Evolutionary conservation across 2,888 invertebrate species (phyloP), one percentile per base, ranked within the genome.

Genomic region (Tiliacea citrago): DNA sequence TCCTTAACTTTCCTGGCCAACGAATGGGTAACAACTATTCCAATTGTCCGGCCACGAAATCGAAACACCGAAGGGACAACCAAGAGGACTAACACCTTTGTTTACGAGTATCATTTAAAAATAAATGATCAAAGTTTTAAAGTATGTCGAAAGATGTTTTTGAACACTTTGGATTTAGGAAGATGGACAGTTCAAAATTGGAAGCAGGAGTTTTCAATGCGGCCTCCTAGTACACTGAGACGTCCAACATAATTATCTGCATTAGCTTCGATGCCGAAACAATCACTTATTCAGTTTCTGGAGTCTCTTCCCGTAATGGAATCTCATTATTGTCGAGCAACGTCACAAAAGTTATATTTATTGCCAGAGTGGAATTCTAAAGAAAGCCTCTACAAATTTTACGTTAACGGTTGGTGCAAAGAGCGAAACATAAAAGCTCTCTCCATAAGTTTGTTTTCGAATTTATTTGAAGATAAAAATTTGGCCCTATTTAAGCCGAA

Each of bases 151-250:
- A 68, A 45, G 35, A 74, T 68, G 63, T 68, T 74, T 63, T 68
- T 68, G 63, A 74, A 74, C 51, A 74, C 74, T 63, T 63, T 74
- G 47, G 68, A 63, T 49, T 39, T 74, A 62, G 68, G 74, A 68
- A 63, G 74, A 68, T 68, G 63, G 63, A 74, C 63, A 21, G 68
- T 74, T 57, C 57, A 58, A 24, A n/a, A n/a, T n/a, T n/a, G n/a
- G n/a, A n/a, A n/a, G n/a, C n/a, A n/a, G n/a, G n/a, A n/a, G n/a
- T n/a, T n/a, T n/a, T n/a, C n/a, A n/a, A n/a, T n/a, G n/a, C n/a
- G n/a, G n/a, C n/a, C n/a, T n/a, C n/a, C n/a, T n/a, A n/a, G n/a
- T n/a, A n/a, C n/a, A n/a, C n/a, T n/a, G n/a, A n/a, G n/a, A n/a
- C n/a, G n/a, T n/a, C n/a, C n/a, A n/a, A n/a, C n/a, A n/a, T n/a